A percentile compares a stretch with the other conserved stretches of the same genome.
These are phyloP conservation scores for Mystacornis crossleyi DNA, from an alignment of 2,113 vertebrate species.

Conservation along the genomic window DNA sequence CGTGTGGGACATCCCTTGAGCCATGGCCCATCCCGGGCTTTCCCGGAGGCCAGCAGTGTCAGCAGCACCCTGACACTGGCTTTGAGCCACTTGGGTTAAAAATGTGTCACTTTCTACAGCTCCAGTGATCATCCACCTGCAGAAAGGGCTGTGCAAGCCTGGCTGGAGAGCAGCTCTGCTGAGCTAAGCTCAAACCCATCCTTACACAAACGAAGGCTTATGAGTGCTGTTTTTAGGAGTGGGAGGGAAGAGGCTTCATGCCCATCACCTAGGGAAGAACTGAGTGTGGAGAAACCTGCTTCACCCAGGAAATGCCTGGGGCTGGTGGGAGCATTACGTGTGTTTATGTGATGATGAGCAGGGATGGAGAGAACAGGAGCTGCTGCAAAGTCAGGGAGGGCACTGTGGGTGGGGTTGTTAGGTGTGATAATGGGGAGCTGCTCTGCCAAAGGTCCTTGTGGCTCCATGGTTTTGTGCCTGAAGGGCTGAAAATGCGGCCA, in stretches of 20 bases:
- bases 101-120: not conserved
- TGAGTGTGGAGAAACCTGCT: not conserved
- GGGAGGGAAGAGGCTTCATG: not conserved
- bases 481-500: not conserved
- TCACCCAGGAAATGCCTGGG: not conserved
- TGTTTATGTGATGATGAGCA: not conserved
- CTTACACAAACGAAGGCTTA: not conserved
- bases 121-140: not conserved
- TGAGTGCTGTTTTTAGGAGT: not conserved
- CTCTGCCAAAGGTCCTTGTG: not conserved
- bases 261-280: not conserved
- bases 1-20: accelerated
- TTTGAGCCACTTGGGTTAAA: not conserved
- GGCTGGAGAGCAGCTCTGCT: not conserved
- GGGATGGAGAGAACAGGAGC: not conserved
- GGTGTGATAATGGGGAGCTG: not conserved
- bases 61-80: accelerated
- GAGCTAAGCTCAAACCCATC: not conserved
- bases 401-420: not conserved
- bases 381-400: accelerated
- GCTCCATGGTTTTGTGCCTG: not conserved
- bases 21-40: accelerated
- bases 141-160: not conserved
- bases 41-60: not conserved
- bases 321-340: accelerated